These are phyloP conservation scores for Leptinotarsa peninsularis DNA, from an alignment of 2,888 invertebrate species.

Conservation along the genomic window DNA sequence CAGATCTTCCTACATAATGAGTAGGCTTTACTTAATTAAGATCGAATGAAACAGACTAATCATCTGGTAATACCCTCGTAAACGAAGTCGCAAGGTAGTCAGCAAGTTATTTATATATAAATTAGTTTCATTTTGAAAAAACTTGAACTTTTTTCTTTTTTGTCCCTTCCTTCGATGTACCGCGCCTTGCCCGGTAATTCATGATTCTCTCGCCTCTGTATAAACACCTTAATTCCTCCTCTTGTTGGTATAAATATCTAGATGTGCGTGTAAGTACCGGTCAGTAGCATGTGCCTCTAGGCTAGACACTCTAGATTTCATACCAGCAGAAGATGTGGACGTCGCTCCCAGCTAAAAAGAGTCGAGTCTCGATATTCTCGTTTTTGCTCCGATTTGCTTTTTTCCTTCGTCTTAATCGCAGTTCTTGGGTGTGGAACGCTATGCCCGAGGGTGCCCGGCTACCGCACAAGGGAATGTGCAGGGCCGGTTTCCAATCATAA, in stretches of 20 bases:
- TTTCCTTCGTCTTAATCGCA: conserved; percentile 42
- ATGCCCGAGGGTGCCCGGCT: conserved; percentile 34
- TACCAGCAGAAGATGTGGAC: conserved; percentile 44
- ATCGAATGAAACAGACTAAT: no score
- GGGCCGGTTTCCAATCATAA: conserved; percentile 29
- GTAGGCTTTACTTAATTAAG: no score
- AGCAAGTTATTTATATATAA: no score
- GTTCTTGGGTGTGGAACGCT: conserved; percentile 50
- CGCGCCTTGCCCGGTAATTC: neutral
- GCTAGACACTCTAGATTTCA: conserved; percentile 48
- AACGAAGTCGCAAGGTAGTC: neutral
- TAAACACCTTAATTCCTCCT: conserved; percentile 36
- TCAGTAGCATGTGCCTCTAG: conserved; percentile 47
- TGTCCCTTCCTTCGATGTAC: neutral
- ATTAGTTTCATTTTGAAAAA: neutral
- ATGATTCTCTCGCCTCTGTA: conserved; percentile 30
- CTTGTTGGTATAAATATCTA: conserved; percentile 41
- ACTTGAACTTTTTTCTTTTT: neutral
- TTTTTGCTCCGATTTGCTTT: conserved; percentile 52
- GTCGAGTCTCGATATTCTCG: conserved; percentile 42
- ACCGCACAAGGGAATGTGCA: conserved; percentile 35
- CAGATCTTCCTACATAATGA: no score
- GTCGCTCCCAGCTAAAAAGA: conserved; percentile 40
- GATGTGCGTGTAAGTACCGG: conserved; percentile 48
- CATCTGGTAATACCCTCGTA: neutral